Base-by-base conservation (phyloP, 2,113 vertebrate genomes). In the Brachirus orientalis region DNA sequence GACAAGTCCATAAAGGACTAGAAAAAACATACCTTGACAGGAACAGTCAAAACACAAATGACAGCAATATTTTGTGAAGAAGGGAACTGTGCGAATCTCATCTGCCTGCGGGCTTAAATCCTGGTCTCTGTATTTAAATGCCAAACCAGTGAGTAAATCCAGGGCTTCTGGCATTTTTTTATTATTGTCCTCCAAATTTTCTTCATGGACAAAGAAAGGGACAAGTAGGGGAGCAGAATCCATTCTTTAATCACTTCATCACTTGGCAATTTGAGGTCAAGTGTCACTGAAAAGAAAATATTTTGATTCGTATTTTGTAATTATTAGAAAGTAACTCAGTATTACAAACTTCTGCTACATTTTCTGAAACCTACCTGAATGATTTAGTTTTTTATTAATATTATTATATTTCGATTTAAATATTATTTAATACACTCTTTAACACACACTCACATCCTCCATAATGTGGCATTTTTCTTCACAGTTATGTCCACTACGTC, bases 401-500 rank as follows among this genome's bases (percentile, higher is more conserved):
- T 38, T 38, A 7, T 38, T 38, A 7, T 38, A 7, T 38, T 38
- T 38, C 10, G 9, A 2, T 40, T 40, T 40, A 7, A 10, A 44
- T 28, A 0, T 41, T 33, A n/a, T n/a, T n/a, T n/a, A n/a, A n/a
- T n/a, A n/a, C n/a, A n/a, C n/a, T n/a, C n/a, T n/a, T n/a, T n/a
- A n/a, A n/a, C n/a, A n/a, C n/a, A n/a, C n/a, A n/a, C n/a, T n/a
- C n/a, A n/a, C n/a, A n/a, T n/a, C n/a, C n/a, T n/a, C n/a, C n/a
- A n/a, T n/a, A n/a, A n/a, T n/a, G n/a, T n/a, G n/a, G n/a, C n/a
- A n/a, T 54, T 10, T 51, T 40, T n/a, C 40, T 17, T 35, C 0
- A 0, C 83, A 98, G 97, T 85, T 98, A 94, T 61, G 93, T 98
- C 82, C 96, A 98, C 87, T 98, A 97, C 8, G 95, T 97, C 52